phyloP scores from a whole-genome alignment of 1,140 invertebrate species.

The Antheraea pernyi region DNA sequence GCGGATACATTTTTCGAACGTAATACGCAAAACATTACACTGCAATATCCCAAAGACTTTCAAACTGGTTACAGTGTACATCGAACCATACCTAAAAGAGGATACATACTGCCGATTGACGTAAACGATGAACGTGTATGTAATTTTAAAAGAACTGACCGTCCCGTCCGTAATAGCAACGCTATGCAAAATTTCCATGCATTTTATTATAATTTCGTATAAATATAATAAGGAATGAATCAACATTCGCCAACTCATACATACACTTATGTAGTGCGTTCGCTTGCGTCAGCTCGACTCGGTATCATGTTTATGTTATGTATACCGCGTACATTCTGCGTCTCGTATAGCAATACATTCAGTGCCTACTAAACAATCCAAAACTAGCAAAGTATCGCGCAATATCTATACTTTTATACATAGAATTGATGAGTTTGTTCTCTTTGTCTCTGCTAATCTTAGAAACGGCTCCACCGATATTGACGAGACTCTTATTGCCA shows the following conservation, averaged over 20 bases:
- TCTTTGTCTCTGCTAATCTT: too few species aligned
- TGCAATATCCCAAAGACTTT: too few species aligned
- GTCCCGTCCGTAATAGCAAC: not conserved
- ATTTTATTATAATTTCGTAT: not conserved
- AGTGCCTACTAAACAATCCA: not conserved
- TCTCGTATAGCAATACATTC: not conserved
- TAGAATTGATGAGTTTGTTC: too few species aligned
- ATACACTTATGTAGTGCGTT: not conserved
- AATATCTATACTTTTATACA: too few species aligned
- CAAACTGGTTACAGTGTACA: too few species aligned
- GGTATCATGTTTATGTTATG: not conserved
- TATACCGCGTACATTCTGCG: not conserved
- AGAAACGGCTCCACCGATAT: too few species aligned
- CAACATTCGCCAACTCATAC: not conserved
- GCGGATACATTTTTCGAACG: too few species aligned
- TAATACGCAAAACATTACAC: too few species aligned
- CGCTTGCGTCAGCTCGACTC: not conserved
- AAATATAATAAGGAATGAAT: not conserved
- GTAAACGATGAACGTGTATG: not conserved
- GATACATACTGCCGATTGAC: not conserved
- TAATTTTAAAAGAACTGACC: not conserved
- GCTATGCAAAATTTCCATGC: not conserved
- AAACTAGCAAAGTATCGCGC: too few species aligned
- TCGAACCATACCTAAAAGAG: not conserved
- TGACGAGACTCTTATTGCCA: too few species aligned